Evolutionary conservation across 1,140 invertebrate genomes (phyloP).

Genomic region (Euglossa dilemma): DNA sequence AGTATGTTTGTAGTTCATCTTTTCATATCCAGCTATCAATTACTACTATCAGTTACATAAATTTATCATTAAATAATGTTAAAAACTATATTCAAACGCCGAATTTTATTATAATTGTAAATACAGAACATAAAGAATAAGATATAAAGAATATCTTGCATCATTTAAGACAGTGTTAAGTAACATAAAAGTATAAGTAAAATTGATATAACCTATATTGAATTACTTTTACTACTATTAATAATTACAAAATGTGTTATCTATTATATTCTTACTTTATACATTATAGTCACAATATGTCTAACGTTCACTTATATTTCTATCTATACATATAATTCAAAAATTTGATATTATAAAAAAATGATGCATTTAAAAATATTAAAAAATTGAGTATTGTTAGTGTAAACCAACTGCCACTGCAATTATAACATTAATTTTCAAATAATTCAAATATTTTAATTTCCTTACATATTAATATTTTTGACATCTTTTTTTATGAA

Average conservation of each 20-base stretch:
- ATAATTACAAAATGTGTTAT: slow-evolving; percentile 15
- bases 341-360: neutral
- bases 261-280: slow-evolving; percentile 23
- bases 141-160: slow-evolving; percentile 9
- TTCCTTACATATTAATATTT: slow-evolving; percentile 39
- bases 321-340: neutral
- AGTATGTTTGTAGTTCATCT: slow-evolving; percentile 2
- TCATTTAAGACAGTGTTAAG: neutral
- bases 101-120: slow-evolving; percentile 37
- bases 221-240: slow-evolving; percentile 25
- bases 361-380: neutral
- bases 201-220: neutral
- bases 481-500: slow-evolving; percentile 38
- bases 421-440: slow-evolving; percentile 44
- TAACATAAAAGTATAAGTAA: slow-evolving; percentile 27
- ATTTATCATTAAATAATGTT: slow-evolving; percentile 47
- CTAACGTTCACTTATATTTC: neutral
- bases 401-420: slow-evolving; percentile 10
- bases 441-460: slow-evolving; percentile 46
- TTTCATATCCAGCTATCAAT: slow-evolving; percentile 13
- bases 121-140: slow-evolving; percentile 28
- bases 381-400: slow-evolving; percentile 31
- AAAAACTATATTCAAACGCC: slow-evolving; percentile 11
- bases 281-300: neutral
- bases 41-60: neutral